Evolutionary conservation across 2,888 invertebrate genomes (phyloP), one percentile per base, ranked within the genome.

Genomic region (Campoplex nolae): DNA sequence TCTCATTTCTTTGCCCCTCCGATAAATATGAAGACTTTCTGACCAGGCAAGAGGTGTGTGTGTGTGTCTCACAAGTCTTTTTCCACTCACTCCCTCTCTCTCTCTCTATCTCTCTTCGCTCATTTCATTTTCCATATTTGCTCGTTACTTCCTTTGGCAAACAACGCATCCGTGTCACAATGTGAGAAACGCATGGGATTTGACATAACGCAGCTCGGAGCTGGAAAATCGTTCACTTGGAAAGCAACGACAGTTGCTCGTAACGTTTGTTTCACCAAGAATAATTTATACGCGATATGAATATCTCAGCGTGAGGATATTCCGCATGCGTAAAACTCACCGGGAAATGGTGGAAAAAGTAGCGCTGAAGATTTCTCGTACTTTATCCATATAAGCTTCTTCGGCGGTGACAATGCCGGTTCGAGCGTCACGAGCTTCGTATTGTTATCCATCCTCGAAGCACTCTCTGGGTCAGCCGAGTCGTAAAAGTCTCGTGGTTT

Each of bases 351-450:
- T 11, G 54, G 9, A 75, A 18, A 56, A 67, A 81, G 79, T 38
- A 32, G 32, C 62, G 51, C 35, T 71, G 48, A 32, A 83, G 65
- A 83, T 71, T 58, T 78, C 70, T 84, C 79, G 62, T 67, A 42
- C 28, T 74, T 84, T 84, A 82, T 70, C 84, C 84, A 32, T 86
- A 84, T 81, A 78, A 86, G 84, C 62, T 70, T 58, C 74, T 58
- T 75, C 65, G 68, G 48, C 58, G 78, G 77, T 67, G 71, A n/a
- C 67, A 28, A 76, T 83, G 83, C 35, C 78, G 62, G 62, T 42
- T 38, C 75, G 56, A 75, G 81, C 84, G 78, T 81, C 75, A 78
- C 65, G 67, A 81, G 71, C 65, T 32, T 38, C 38, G 62, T 84
- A 87, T 87, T 87, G 87, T 87, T 82, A 82, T 56, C 78, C 62